Evolutionary conservation across 1,140 invertebrate species (phyloP).

Genomic region (Melitaea cinxia): DNA sequence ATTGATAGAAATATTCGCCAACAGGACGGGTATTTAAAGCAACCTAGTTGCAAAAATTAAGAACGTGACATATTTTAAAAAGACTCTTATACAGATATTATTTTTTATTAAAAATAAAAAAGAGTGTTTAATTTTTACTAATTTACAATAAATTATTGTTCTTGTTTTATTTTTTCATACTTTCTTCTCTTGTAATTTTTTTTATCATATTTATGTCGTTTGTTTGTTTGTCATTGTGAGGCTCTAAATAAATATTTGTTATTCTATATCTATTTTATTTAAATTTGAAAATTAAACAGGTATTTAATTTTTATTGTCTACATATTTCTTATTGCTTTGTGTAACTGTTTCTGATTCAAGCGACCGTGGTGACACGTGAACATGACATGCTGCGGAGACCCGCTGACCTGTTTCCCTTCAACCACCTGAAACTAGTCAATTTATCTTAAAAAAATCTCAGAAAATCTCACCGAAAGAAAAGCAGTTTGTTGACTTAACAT

Average conservation of each 20-base stretch:
- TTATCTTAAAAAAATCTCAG: conserved; percentile 73
- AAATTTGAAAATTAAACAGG: no score
- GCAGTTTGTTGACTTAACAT: conserved; percentile 73
- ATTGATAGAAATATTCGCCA: conserved; percentile 63
- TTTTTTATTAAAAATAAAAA: no score
- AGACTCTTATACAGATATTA: no score
- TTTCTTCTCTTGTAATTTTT: background rate
- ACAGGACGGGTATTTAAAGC: conserved; percentile 42
- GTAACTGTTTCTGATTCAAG: conserved; percentile 26
- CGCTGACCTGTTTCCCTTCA: conserved; percentile 73
- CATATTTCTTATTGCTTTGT: background rate
- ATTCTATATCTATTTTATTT: no score
- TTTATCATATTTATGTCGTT: background rate
- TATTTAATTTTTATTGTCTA: background rate
- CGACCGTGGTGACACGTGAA: conserved; percentile 66
- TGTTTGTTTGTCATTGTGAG: background rate
- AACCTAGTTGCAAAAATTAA: background rate
- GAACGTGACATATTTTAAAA: background rate
- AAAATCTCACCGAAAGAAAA: conserved; percentile 72
- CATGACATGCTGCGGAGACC: conserved; percentile 68
- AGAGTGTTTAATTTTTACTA: no score
- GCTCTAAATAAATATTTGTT: no score
- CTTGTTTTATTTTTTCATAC: background rate
- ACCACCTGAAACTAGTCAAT: conserved; percentile 72
- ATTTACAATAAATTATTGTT: background rate